Conservation (phyloP, 92 coral and sea anemone genomes). For the Porites lobata region DNA sequence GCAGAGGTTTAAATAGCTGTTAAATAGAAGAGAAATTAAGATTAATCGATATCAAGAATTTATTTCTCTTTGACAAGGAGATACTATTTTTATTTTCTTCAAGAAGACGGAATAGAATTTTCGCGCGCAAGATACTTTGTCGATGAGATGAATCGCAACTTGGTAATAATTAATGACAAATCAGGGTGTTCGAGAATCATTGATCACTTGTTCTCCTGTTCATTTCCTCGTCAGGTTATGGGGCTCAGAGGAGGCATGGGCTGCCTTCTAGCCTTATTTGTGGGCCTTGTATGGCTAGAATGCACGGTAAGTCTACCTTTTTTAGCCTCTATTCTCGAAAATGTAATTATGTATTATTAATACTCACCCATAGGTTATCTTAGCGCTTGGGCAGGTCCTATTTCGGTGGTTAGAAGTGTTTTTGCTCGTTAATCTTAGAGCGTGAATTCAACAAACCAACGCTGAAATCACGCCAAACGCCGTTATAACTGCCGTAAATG, state of each 20-base stretch:
- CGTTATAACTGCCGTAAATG: background rate
- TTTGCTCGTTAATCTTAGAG: slow-evolving; percentile 3
- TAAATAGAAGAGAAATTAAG: background rate
- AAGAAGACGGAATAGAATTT: slow-evolving; percentile 12
- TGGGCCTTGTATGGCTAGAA: slow-evolving; percentile 88
- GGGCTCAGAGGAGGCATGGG: slow-evolving; percentile 93
- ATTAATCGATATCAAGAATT: too few species aligned
- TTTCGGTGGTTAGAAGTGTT: slow-evolving; percentile 50
- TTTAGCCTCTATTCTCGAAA: slow-evolving; percentile 1
- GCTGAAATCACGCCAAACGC: background rate
- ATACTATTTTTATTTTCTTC: background rate
- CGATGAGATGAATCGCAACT: slow-evolving; percentile 75
- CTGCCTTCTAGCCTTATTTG: slow-evolving; percentile 91
- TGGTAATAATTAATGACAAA: slow-evolving; percentile 89
- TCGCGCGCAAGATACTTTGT: slow-evolving; percentile 51
- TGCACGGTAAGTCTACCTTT: slow-evolving; percentile 79
- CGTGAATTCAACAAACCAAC: slow-evolving; percentile 25
- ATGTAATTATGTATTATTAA: slow-evolving; percentile 83
- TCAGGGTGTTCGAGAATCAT: slow-evolving; percentile 51
- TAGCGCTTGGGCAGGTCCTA: slow-evolving; percentile 34
- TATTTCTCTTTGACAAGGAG: background rate
- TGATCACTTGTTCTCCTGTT: slow-evolving; percentile 55
- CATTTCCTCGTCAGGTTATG: slow-evolving; percentile 83
- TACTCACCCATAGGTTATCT: slow-evolving; percentile 65
- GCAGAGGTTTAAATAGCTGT: background rate